Percentiles rank a stretch among this genome's conserved stretches.
These are phyloP conservation scores for Bufo bufo DNA, from an alignment of 2,113 vertebrate genomes.

Conservation along the genomic window DNA sequence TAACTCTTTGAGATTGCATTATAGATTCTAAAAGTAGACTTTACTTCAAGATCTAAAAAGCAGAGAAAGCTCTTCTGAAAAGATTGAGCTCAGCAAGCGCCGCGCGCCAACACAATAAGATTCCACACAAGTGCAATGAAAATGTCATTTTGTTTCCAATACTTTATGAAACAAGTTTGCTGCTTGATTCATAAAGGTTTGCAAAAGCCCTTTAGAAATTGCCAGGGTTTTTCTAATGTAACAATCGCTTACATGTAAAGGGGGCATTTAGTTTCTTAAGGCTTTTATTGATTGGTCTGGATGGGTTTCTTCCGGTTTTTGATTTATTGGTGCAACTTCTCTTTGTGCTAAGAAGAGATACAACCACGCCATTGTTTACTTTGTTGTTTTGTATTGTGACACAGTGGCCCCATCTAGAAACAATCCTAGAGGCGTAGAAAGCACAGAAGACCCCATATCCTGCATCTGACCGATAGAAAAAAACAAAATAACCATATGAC, in stretches of 20 bases:
- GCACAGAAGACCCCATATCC: background rate
- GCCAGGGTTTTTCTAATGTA: background rate
- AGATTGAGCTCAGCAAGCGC: constrained; percentile 41
- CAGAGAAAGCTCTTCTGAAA: constrained; percentile 38
- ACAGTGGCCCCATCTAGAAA: background rate
- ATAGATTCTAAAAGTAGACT: constrained; percentile 46
- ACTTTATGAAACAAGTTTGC: constrained; percentile 34
- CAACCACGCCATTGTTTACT: background rate
- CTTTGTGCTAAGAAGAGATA: background rate
- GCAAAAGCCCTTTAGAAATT: constrained; percentile 13
- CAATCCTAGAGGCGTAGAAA: background rate
- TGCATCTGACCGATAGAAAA: background rate
- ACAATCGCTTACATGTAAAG: constrained; percentile 11
- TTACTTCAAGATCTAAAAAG: constrained; percentile 26
- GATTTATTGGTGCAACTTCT: background rate
- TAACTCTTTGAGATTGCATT: constrained; percentile 49
- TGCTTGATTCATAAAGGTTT: constrained; percentile 23
- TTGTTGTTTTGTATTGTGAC: background rate
- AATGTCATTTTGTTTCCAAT: constrained; percentile 41
- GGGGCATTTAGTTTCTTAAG: background rate
- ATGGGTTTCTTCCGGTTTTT: background rate
- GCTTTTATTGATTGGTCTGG: background rate
- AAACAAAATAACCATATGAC: background rate
- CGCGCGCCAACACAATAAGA: constrained; percentile 3
- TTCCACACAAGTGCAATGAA: constrained; percentile 12